Base-by-base conservation (phyloP, 2,888 invertebrate genomes). In the Nomada ferruginata region DNA sequence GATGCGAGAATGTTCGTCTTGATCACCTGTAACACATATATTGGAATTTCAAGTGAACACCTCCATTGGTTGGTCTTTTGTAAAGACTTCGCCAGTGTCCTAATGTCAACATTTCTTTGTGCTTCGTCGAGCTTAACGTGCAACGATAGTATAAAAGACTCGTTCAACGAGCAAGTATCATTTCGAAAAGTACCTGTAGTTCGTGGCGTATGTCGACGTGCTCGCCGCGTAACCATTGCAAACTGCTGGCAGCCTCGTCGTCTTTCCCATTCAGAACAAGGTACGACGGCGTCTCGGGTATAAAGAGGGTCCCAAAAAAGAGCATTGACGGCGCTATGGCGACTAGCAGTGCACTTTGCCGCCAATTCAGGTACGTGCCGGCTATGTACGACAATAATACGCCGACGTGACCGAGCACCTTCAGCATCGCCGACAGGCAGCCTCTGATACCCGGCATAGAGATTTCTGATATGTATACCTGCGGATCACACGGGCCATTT, bases 401-500 rank as follows among this genome's bases (percentile, higher is more conserved):
- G 44, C 98, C 98, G 50, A 97, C 95, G 92, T 98, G 97, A 23
- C 97, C 97, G 83, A 97, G 96, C 85, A 98, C 96, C 94, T 98
- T 98, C 83, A 97, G 95, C 79, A 98, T 96, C 7, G 98, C 97
- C 91, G 98, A 98, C 76, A 98, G 95, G 87, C 97, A 97, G 42
- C 98, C 98, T 44, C 98, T 95, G 85, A 98, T 96, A 82, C 97
- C 96, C 2, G 97, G 97, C 29, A 97, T 96, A 42, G 98, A 97
- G 91, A 98, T 97, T 94, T 98, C 98, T 91, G 97, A 97, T 91
- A 98, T 97, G 95, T 98, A 98, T 26, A 98, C 97, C 96, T 95
- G 95, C 2, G n/a, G 0, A 10, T 76, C 79, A 75, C 52, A 76
- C 88, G 94, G 94, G n/a, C 75, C 29, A 29, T 60, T 13, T 55